Conservation (phyloP, 2,797 vertebrate genomes). For the Leptoclinus maculatus region DNA sequence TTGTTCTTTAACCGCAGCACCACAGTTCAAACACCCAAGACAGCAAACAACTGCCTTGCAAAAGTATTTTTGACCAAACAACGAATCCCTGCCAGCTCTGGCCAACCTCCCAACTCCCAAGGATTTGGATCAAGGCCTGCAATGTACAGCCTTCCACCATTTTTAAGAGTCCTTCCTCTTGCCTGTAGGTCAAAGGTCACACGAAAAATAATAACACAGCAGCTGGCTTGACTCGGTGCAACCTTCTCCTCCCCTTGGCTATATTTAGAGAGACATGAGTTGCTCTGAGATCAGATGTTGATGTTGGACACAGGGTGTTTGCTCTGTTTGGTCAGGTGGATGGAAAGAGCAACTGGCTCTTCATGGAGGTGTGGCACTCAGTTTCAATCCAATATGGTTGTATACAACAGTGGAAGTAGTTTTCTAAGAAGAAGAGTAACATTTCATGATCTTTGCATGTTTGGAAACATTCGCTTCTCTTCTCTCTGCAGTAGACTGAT, state of each 20-base stretch:
- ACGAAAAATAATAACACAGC: slow-evolving; percentile 72
- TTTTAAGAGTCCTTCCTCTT: slow-evolving; percentile 40
- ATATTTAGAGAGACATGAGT: slow-evolving; percentile 78
- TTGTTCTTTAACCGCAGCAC: neutral
- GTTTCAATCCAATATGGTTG: neutral
- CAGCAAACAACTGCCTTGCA: neutral
- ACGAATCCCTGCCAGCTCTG: neutral
- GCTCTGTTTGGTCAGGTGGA: slow-evolving; percentile 60
- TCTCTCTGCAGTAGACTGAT: neutral
- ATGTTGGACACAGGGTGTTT: slow-evolving; percentile 57
- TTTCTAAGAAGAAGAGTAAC: neutral
- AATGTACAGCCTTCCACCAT: neutral
- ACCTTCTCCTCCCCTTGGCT: slow-evolving; percentile 69
- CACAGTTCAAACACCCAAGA: neutral
- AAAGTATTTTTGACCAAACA: neutral
- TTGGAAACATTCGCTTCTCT: neutral
- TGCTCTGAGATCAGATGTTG: slow-evolving; percentile 77
- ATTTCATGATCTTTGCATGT: neutral
- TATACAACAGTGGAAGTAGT: neutral
- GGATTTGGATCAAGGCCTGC: neutral
- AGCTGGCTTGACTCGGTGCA: slow-evolving; percentile 63
- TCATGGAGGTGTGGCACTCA: slow-evolving; percentile 22
- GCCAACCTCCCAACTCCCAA: neutral
- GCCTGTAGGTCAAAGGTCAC: slow-evolving; percentile 69
- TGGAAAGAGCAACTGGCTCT: slow-evolving; percentile 47